Evolutionary conservation across 2,888 invertebrate species (phyloP), one percentile per base, ranked within the genome.

Genomic region (Pseudeuparius sepicola): DNA sequence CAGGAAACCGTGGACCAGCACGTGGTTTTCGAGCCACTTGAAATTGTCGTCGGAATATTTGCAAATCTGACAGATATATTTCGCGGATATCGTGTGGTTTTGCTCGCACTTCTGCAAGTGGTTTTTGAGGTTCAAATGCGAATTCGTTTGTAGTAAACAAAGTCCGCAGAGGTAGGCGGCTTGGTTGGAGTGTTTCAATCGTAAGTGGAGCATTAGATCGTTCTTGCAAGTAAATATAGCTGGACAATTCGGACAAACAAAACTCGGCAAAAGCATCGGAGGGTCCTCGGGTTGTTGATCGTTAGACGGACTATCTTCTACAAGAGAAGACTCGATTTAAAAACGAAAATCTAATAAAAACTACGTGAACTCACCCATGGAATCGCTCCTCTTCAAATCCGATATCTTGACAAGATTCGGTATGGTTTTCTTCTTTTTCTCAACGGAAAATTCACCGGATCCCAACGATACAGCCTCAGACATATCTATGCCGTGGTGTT

Each of bases 91-190:
- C 31, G 60, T 60, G 26, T 63, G 60, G 5, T 58, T 60, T 14
- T 61, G 59, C 4, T 63, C 62, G 45, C 69, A 70, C 44, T 59
- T 57, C 37, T 65, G 63, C 3, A 71, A 59, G 47, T 73, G 73
- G 41, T 59, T 60, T 28, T 62, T 55, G n/a, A 73, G 54, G 42
- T 65, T 65, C 2, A 55, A 52, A 41, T 65, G 64, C 29, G 68
- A 63, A 3, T 55, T 56, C 38, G 67, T 66, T 24, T 70, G 64
- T 46, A 67, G 63, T 24, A 70, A 51, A 46, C 73, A 73, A 20
- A 71, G 60, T 4, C 71, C 71, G 45, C 73, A 73, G 3, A 70
- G 63, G 34, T 68, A 63, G 2, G 67, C 62, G 3, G 70, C 66
- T 34, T 63, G 62, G 43, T 66, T 62, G 32, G 66, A 60, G 46